These are phyloP conservation scores for Syrphus vitripennis DNA, from an alignment of 2,888 invertebrate genomes.

Conservation along the genomic window DNA sequence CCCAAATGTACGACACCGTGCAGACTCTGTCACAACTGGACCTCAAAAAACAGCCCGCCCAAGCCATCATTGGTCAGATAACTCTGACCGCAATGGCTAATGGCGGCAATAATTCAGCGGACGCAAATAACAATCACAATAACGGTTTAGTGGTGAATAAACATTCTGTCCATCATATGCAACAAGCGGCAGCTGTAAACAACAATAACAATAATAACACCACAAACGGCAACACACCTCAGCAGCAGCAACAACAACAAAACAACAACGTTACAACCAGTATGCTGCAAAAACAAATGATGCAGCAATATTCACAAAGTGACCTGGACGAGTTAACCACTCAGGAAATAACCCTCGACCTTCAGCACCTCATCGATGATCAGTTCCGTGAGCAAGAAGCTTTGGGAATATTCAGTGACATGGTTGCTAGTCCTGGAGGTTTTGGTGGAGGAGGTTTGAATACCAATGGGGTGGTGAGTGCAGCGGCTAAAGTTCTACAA, in stretches of 20 bases:
- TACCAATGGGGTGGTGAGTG: constrained; percentile 80
- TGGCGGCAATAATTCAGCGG: constrained; percentile 73
- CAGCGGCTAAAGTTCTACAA: constrained; percentile 80
- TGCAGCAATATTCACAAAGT: constrained; percentile 89
- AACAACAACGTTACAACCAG: constrained; percentile 77
- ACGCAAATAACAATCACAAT: constrained; percentile 75
- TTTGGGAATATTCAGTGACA: constrained; percentile 91
- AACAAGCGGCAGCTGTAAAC: constrained; percentile 77
- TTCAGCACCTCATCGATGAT: constrained; percentile 96
- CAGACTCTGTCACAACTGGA: constrained; percentile 81
- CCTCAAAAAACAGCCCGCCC: constrained; percentile 80
- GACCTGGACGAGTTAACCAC: constrained; percentile 94
- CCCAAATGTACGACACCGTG: constrained; percentile 82
- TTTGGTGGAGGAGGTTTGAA: constrained; percentile 79
- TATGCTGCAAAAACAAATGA: constrained; percentile 84
- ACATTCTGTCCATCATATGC: constrained; percentile 80
- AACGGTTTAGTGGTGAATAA: constrained; percentile 79
- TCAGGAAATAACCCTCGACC: constrained; percentile 95
- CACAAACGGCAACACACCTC: constrained; percentile 71
- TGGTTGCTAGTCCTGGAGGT: constrained; percentile 84
- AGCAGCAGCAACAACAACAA: constrained; percentile 73
- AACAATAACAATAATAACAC: constrained; percentile 74
- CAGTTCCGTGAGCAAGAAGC: constrained; percentile 91
- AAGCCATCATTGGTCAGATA: constrained; percentile 80
- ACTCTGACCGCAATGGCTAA: constrained; percentile 79